Conservation (phyloP, 2,113 vertebrate genomes). For the Acanthochromis polyacanthus region DNA sequence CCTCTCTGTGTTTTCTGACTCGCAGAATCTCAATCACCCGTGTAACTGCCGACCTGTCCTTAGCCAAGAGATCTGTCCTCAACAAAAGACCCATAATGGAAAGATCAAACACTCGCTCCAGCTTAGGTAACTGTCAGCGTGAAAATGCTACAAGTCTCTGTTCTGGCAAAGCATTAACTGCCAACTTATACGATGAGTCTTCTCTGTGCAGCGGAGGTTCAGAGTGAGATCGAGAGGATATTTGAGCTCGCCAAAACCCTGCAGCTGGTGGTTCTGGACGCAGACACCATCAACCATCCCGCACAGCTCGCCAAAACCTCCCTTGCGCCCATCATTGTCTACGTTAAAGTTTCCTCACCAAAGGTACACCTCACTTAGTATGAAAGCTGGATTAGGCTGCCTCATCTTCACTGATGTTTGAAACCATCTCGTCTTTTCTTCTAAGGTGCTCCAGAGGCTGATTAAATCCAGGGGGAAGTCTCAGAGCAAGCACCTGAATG, state of each 20-base stretch:
- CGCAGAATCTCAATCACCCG: constrained; percentile 96
- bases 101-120: constrained; percentile 94
- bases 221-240: constrained; percentile 97
- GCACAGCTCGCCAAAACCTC: constrained; percentile 97
- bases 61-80: constrained; percentile 97
- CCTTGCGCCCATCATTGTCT: constrained; percentile 94
- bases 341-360: constrained; percentile 97
- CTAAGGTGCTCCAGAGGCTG: constrained; percentile 93
- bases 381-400: fast-evolving
- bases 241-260: constrained; percentile 97
- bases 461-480: constrained; percentile 97
- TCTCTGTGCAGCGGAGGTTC: constrained; percentile 90
- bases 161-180: neutral
- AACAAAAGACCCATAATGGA: constrained; percentile 98
- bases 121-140: constrained; percentile 87
- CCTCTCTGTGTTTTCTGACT: neutral
- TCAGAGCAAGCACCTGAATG: constrained; percentile 96
- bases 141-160: neutral
- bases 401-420: neutral
- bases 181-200: neutral
- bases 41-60: constrained; percentile 94
- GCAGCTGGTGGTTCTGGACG: constrained; percentile 95
- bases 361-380: constrained; percentile 86
- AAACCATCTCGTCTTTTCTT: neutral
- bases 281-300: constrained; percentile 97